phyloP scores from a whole-genome alignment of 1,140 invertebrate genomes.

The Panagrolaimus sp. region DNA sequence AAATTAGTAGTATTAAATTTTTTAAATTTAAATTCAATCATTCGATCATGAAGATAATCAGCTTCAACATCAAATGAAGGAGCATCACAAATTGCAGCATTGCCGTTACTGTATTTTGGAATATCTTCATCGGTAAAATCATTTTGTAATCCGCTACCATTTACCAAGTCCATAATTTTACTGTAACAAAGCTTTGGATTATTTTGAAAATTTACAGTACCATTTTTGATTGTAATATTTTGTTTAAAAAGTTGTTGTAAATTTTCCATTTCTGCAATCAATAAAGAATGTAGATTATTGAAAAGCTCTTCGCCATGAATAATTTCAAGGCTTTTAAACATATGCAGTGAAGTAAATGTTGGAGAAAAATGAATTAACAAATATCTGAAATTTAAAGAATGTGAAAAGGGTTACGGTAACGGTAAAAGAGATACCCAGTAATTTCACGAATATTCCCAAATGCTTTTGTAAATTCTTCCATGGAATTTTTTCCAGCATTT shows the following conservation, averaged over 20 bases:
- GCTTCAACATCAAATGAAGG: conserved; percentile 64
- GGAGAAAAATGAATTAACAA: conserved; percentile 75
- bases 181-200: conserved; percentile 84
- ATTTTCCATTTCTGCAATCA: conserved; percentile 82
- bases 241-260: conserved; percentile 74
- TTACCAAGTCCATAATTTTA: conserved; percentile 67
- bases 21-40: conserved; percentile 56
- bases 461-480: conserved; percentile 71
- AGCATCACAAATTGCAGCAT: conserved; percentile 76
- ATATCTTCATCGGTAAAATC: conserved; percentile 23
- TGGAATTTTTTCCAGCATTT: conserved; percentile 69
- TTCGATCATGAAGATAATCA: conserved; percentile 12
- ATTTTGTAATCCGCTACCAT: conserved; percentile 52
- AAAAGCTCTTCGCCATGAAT: conserved; percentile 39
- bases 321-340: conserved; percentile 71
- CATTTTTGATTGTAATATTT: conserved; percentile 62
- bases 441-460: conserved; percentile 75
- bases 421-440: conserved; percentile 60
- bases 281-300: conserved; percentile 66
- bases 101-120: conserved; percentile 74
- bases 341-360: conserved; percentile 75
- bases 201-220: conserved; percentile 80
- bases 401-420: background rate
- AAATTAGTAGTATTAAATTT: conserved; percentile 60
- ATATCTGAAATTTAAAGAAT: conserved; percentile 58